A percentile compares a stretch with the other conserved stretches of the same genome.
Conservation (phyloP, 2,888 invertebrate species). For the Pterobdella sp. region DNA sequence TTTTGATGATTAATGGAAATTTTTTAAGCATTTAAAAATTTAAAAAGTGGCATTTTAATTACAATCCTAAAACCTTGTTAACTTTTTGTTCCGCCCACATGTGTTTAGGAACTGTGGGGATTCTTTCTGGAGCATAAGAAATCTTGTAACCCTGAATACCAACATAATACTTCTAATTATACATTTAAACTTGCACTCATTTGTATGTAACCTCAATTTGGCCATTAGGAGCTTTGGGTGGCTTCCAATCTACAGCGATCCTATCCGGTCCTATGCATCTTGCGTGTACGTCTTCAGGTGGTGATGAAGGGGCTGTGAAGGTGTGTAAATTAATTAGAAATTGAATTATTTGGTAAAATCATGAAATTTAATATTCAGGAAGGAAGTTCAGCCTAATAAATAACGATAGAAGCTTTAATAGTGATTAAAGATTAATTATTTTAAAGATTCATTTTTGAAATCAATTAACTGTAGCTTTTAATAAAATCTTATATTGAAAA, state of each 20-base stretch:
- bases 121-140: constrained; percentile 76
- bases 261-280: constrained; percentile 86
- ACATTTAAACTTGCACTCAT: neutral
- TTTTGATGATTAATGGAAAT: neutral
- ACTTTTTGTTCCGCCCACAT: constrained; percentile 89
- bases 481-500: too few species aligned
- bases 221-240: constrained; percentile 92
- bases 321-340: too few species aligned
- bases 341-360: too few species aligned
- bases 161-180: neutral
- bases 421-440: too few species aligned
- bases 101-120: constrained; percentile 72
- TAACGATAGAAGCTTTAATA: too few species aligned
- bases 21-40: neutral
- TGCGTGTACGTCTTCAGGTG: constrained; percentile 86
- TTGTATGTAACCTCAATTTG: constrained; percentile 75
- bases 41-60: neutral
- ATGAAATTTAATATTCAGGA: too few species aligned
- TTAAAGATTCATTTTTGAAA: too few species aligned
- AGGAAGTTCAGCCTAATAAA: too few species aligned
- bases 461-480: too few species aligned
- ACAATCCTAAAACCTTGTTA: constrained; percentile 62
- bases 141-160: constrained; percentile 80
- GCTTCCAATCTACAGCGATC: constrained; percentile 95
- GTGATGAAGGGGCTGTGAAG: constrained; percentile 44